Percentiles rank a stretch among this genome's conserved stretches.
phyloP scores from a whole-genome alignment of 2,113 vertebrate genomes.

The Actinemys pallida region DNA sequence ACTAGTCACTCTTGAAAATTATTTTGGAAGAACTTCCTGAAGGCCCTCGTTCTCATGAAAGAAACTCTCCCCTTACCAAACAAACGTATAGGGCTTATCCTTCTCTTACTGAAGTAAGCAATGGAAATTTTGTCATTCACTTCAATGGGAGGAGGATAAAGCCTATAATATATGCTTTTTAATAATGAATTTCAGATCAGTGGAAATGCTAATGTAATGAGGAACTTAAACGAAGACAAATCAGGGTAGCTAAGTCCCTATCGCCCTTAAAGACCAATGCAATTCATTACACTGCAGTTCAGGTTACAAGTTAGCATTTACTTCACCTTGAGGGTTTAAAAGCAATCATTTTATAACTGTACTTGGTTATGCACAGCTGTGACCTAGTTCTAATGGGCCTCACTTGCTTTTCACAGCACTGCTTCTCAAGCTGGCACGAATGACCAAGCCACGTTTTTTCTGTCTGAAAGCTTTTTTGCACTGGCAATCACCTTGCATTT shows the following conservation, averaged over 20 bases:
- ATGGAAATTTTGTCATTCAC: background rate
- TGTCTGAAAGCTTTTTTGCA: slow-evolving; percentile 12
- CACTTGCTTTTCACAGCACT: background rate
- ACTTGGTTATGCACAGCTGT: slow-evolving; percentile 11
- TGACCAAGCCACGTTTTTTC: background rate
- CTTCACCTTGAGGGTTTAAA: slow-evolving; percentile 42
- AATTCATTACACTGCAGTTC: slow-evolving; percentile 44
- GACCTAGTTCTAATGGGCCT: background rate
- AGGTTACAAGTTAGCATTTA: slow-evolving; percentile 17
- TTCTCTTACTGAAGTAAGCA: background rate
- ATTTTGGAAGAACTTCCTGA: background rate
- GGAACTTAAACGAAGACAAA: background rate
- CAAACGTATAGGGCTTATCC: background rate
- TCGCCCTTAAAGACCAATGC: slow-evolving; percentile 12
- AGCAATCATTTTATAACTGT: slow-evolving; percentile 7
- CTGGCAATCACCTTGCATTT: background rate
- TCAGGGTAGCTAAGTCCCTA: background rate
- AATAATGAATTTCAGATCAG: slow-evolving; percentile 3
- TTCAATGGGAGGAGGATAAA: background rate
- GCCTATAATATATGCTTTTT: background rate
- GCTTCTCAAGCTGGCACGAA: slow-evolving; percentile 4
- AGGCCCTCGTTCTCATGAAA: background rate
- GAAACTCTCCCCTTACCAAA: background rate
- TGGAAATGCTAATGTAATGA: slow-evolving; percentile 33
- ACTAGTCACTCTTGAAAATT: background rate